Base-by-base conservation (phyloP, 2,113 vertebrate genomes). In the Sebastes fasciatus region DNA sequence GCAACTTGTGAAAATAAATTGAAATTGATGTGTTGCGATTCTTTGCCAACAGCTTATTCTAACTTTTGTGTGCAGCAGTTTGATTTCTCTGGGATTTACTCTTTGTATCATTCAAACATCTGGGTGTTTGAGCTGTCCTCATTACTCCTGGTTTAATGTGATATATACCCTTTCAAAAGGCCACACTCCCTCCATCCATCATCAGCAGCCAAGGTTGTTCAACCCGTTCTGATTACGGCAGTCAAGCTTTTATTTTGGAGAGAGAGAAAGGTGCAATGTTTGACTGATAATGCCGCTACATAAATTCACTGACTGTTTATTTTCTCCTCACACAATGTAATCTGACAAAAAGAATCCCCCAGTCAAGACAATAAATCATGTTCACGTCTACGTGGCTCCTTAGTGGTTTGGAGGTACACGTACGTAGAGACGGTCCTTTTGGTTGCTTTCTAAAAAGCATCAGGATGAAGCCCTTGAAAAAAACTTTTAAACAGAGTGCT, bases 61-160 rank as follows among this genome's bases (percentile, higher is more conserved):
- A 48, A 85, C 70, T 80, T 83, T 72, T 61, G 55, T 79, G 65
- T 83, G 83, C 63, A 58, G 83, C 74, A 66, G 61, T 81, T 85
- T 72, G 69, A 88, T 84, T 89, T 90, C 67, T 67, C 34, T 43
- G 78, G 73, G 14, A 84, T 85, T 90, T 85, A 86, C 70, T 77
- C 85, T 78, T 75, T 79, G 69, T 92, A 93, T 93, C 89, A 92
- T 88, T 95, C 92, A 94, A 93, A 94, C 94, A 94, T 94, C 91
- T 95, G 94, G 85, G 86, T 93, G 91, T 84, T 80, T 40, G 49
- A 91, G 90, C 86, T 81, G 83, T 84, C 93, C 92, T 95, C 94
- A 95, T 95, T 93, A 94, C 92, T 95, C 87, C 92, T 93, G 91
- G 74, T 95, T 95, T 94, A 95, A 94, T 92, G 90, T 95, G 95